Evolutionary conservation across 2,797 vertebrate genomes (phyloP).

Genomic region (Babyrousa celebensis): DNA sequence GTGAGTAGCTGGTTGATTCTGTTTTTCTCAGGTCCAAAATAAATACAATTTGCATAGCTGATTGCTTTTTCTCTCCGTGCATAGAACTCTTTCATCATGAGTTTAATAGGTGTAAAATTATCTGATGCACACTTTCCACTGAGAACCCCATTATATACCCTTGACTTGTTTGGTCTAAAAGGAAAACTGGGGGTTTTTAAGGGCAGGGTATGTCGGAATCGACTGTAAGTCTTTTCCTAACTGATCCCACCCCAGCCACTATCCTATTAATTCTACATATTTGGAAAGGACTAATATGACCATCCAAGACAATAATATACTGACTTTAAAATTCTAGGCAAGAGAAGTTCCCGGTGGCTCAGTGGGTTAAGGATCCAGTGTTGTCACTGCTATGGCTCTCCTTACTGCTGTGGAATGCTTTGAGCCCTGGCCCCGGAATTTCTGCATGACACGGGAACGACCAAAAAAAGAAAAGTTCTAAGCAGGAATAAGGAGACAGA

Average conservation of each 20-base stretch:
- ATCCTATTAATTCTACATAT: not conserved
- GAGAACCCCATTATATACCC: not conserved
- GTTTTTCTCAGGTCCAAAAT: not conserved
- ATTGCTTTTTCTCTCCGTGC: not conserved
- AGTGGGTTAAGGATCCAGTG: too few species aligned
- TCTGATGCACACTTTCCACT: not conserved
- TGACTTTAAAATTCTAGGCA: conserved; percentile 10
- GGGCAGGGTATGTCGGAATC: not conserved
- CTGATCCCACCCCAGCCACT: not conserved
- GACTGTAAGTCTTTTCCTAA: not conserved
- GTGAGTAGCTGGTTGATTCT: not conserved
- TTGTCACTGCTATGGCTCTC: too few species aligned
- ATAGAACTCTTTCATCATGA: not conserved
- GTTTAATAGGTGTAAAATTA: not conserved
- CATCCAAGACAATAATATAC: not conserved
- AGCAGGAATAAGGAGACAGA: conserved; percentile 38
- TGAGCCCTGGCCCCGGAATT: too few species aligned
- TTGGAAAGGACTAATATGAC: not conserved
- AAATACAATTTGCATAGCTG: not conserved
- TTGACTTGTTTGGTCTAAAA: not conserved
- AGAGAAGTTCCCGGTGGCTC: not conserved
- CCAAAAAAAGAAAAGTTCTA: not conserved
- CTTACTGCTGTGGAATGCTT: too few species aligned
- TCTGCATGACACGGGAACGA: too few species aligned
- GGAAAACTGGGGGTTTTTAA: not conserved